A percentile compares a stretch with the other conserved stretches of the same genome.
These are phyloP conservation scores for Paramuricea clavata DNA, from an alignment of 92 coral and sea anemone species.

Conservation along the genomic window DNA sequence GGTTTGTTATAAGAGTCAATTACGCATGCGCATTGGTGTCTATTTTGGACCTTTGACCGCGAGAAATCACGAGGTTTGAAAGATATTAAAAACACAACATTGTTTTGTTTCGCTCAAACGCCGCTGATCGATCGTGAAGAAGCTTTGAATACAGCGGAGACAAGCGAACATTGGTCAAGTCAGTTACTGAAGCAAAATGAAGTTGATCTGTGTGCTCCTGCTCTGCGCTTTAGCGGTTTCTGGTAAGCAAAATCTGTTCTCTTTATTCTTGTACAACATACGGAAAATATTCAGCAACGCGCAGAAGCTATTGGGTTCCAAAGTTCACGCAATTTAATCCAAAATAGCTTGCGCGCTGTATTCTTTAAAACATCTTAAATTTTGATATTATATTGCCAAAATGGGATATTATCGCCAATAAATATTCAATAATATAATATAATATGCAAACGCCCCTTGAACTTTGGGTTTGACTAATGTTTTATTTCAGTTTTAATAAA, in stretches of 20 bases:
- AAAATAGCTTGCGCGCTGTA: no score
- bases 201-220: slow-evolving; percentile 73
- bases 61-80: neutral
- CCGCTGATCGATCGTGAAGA: slow-evolving; percentile 5
- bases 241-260: slow-evolving; percentile 67
- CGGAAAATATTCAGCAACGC: neutral
- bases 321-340: no score
- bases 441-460: no score
- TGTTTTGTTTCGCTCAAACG: neutral
- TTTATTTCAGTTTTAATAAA: no score
- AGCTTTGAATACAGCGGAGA: neutral
- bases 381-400: no score
- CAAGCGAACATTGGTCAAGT: neutral
- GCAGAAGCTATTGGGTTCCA: no score
- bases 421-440: no score
- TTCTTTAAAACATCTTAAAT: no score
- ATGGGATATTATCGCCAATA: no score
- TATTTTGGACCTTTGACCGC: no score
- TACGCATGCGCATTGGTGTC: slow-evolving; percentile 27
- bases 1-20: neutral
- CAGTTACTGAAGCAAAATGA: slow-evolving; percentile 50
- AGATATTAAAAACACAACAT: neutral
- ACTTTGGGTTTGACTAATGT: no score
- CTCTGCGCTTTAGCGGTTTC: slow-evolving; percentile 78
- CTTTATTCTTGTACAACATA: no score